Percentiles rank a stretch among this genome's conserved stretches.
These are phyloP conservation scores for Scaptomyza cyrtandrae DNA, from an alignment of 2,888 invertebrate genomes.

Conservation along the genomic window DNA sequence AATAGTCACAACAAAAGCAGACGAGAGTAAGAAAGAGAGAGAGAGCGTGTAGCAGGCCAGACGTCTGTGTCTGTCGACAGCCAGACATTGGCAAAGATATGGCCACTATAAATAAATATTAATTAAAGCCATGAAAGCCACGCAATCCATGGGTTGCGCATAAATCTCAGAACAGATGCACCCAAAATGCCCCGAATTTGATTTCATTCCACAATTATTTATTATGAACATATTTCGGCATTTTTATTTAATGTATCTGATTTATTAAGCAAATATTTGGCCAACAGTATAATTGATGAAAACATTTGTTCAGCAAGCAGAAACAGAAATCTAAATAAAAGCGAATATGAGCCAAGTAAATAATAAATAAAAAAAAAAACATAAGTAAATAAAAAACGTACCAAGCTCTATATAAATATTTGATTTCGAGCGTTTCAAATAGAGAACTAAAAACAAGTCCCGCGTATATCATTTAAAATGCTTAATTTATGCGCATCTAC, in stretches of 20 bases:
- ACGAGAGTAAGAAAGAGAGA: background rate
- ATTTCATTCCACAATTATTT: conserved; percentile 20
- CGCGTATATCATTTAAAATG: conserved; percentile 61
- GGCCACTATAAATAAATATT: conserved; percentile 69
- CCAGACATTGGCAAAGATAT: conserved; percentile 17
- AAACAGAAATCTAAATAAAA: conserved; percentile 30
- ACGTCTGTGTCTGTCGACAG: background rate
- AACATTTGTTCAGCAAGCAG: conserved; percentile 23
- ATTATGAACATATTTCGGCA: conserved; percentile 3
- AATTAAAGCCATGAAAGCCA: conserved; percentile 56
- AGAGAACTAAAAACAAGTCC: conserved; percentile 42
- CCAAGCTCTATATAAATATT: conserved; percentile 48
- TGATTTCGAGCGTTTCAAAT: conserved; percentile 40
- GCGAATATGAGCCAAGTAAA: conserved; percentile 11
- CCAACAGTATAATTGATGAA: conserved; percentile 62
- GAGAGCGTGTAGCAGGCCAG: conserved; percentile 6
- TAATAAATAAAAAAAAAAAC: too few relatives aligned
- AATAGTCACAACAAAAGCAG: conserved; percentile 46
- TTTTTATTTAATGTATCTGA: conserved; percentile 34
- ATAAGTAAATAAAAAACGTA: conserved; percentile 3
- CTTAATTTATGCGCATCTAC: conserved; percentile 63
- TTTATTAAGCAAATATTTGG: conserved; percentile 73
- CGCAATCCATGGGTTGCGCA: conserved; percentile 24
- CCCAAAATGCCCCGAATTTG: conserved; percentile 19
- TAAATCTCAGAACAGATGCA: conserved; percentile 53